These are phyloP conservation scores for Anastrepha obliqua DNA, from an alignment of 1,140 invertebrate species.

Conservation along the genomic window DNA sequence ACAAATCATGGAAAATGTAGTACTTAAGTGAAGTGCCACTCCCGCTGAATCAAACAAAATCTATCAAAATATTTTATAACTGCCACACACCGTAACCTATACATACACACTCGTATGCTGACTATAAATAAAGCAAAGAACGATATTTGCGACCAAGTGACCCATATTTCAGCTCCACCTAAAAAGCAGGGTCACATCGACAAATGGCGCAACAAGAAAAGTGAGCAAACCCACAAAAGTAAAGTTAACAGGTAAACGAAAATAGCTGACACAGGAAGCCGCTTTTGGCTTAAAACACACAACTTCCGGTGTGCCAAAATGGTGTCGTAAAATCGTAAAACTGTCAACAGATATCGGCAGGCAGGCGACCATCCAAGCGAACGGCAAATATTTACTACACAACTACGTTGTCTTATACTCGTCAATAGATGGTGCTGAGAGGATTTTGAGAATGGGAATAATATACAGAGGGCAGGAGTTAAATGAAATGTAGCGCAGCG, in stretches of 20 bases:
- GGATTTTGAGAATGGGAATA: too few relatives aligned
- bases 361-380: neutral
- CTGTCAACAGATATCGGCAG: neutral
- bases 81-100: neutral
- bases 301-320: neutral
- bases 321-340: conserved; percentile 5
- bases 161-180: neutral
- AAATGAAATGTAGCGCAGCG: too few relatives aligned
- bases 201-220: neutral
- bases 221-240: neutral
- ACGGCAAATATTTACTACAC: too few relatives aligned
- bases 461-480: too few relatives aligned
- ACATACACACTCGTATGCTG: neutral
- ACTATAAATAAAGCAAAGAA: too few relatives aligned
- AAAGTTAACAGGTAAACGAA: neutral
- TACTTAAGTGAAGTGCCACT: neutral
- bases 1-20: neutral
- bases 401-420: too few relatives aligned
- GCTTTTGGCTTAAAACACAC: neutral
- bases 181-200: neutral
- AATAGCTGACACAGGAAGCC: neutral
- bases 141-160: neutral
- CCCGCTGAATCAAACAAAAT: neutral
- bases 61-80: neutral
- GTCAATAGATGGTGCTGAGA: too few relatives aligned